Conservation (phyloP, 2,888 invertebrate genomes). For the Cremastobaeus sp. region DNA sequence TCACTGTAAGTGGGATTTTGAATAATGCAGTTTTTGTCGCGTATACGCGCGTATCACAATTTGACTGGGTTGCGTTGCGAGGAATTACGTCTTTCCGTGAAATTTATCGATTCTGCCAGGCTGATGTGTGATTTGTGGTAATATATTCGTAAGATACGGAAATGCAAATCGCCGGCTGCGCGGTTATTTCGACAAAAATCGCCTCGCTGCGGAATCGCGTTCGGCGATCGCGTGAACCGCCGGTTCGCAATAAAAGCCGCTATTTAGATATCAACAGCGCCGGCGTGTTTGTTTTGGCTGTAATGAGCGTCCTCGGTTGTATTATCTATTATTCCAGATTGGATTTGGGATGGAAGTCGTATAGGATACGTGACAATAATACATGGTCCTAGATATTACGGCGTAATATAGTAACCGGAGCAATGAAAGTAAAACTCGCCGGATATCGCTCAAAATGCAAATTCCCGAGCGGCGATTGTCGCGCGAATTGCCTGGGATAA, state of each 20-base stretch:
- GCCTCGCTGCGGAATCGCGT: too few species aligned
- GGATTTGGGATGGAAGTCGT: conserved; percentile 36
- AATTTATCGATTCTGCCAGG: too few species aligned
- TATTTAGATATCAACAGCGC: conserved; percentile 11
- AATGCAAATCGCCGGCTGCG: too few species aligned
- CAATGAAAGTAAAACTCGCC: conserved; percentile 25
- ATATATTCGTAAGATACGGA: background rate
- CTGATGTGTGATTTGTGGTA: too few species aligned
- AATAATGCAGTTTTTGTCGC: conserved; percentile 26
- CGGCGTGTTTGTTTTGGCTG: conserved; percentile 16
- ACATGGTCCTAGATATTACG: conserved; percentile 23
- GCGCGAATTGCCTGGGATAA: too few species aligned
- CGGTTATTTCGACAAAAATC: too few species aligned
- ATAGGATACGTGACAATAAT: conserved; percentile 42
- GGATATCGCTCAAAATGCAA: background rate
- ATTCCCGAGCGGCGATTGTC: background rate
- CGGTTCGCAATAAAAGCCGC: too few species aligned
- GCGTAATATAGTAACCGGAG: background rate
- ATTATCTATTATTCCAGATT: conserved; percentile 44
- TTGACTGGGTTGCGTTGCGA: too few species aligned
- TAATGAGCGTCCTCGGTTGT: conserved; percentile 28
- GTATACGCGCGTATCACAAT: too few species aligned
- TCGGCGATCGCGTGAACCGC: too few species aligned
- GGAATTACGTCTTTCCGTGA: too few species aligned
- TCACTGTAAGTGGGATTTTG: conserved; percentile 20